Evolutionary conservation across 2,888 invertebrate genomes (phyloP).

Genomic region (Drosophila gaucha): DNA sequence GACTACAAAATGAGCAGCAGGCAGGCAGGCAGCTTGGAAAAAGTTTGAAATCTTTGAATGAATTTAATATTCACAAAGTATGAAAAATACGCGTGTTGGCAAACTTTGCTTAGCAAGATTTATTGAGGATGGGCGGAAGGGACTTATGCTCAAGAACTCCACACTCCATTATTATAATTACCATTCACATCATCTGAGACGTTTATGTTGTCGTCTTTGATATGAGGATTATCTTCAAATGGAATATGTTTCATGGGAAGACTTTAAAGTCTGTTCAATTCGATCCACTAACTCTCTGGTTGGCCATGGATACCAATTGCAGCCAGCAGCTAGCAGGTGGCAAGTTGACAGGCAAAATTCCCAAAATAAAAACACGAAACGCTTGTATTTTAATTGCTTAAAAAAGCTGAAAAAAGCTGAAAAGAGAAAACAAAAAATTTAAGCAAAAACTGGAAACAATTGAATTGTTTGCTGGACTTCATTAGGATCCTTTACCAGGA

Average conservation of each 20-base stretch:
- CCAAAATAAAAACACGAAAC: neutral
- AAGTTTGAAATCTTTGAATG: constrained; percentile 68
- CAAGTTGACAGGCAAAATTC: constrained; percentile 1
- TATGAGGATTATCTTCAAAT: constrained; percentile 60
- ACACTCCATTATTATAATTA: constrained; percentile 18
- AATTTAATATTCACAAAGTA: constrained; percentile 66
- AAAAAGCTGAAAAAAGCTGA: neutral
- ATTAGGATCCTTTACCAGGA: neutral
- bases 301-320: neutral
- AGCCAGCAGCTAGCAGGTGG: neutral
- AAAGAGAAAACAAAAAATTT: neutral
- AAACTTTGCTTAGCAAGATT: constrained; percentile 25
- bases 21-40: constrained; percentile 26
- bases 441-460: neutral
- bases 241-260: constrained; percentile 52
- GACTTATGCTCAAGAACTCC: neutral
- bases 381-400: constrained; percentile 34
- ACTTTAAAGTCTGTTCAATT: neutral
- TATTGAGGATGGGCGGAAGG: neutral
- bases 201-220: no score
- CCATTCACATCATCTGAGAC: constrained; percentile 12
- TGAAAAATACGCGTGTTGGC: constrained; percentile 34
- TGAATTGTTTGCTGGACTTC: neutral
- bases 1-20: constrained; percentile 59
- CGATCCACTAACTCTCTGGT: no score